Conservation (phyloP, 1,140 invertebrate species). For the Chironomus tepperi region DNA sequence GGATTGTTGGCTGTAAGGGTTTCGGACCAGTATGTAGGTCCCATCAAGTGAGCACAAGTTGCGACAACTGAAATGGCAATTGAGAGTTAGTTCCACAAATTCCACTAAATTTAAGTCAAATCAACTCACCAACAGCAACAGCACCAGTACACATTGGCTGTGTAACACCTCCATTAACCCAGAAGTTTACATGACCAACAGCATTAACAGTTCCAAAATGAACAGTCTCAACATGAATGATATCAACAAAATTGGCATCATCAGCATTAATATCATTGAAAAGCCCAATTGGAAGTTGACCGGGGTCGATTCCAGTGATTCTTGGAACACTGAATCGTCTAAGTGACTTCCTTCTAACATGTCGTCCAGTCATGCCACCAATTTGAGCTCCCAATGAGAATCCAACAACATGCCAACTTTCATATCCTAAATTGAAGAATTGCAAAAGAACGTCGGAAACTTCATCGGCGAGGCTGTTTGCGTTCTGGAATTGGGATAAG, state of each 20-base stretch:
- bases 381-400: neutral
- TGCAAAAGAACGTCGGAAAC: neutral
- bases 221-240: neutral
- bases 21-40: neutral
- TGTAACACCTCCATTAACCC: neutral
- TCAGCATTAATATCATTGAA: neutral
- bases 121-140: neutral
- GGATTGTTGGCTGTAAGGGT: neutral
- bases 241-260: constrained; percentile 1
- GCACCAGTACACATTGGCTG: neutral
- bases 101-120: too few species aligned
- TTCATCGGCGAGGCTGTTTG: neutral
- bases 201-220: neutral
- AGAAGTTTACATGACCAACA: neutral
- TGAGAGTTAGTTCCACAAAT: too few species aligned
- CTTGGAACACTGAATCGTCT: neutral
- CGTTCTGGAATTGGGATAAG: neutral
- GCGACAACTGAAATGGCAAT: too few species aligned
- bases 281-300: neutral
- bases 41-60: neutral
- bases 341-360: neutral
- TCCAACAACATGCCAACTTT: neutral
- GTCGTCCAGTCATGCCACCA: neutral
- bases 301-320: neutral
- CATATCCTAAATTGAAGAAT: neutral